These are phyloP conservation scores for Caracal caracal DNA, from an alignment of 2,113 vertebrate genomes.

Conservation along the genomic window DNA sequence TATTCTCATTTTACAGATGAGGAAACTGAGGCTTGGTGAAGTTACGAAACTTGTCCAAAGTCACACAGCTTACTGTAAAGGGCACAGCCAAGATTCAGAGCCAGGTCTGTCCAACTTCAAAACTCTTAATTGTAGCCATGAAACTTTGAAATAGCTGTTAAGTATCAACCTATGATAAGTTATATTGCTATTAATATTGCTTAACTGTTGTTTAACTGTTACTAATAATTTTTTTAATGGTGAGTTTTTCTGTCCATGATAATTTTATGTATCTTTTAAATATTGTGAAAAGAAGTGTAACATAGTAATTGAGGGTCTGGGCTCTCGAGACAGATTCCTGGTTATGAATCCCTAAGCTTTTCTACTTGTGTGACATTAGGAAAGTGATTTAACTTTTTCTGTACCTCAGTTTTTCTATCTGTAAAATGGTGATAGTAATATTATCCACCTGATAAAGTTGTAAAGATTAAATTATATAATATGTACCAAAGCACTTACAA, in stretches of 20 bases:
- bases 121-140: conserved; percentile 66
- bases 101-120: conserved; percentile 77
- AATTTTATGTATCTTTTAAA: conserved; percentile 58
- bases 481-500: not conserved
- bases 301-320: not conserved
- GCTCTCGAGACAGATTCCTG: conserved; percentile 12
- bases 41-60: conserved; percentile 78
- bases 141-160: conserved; percentile 61
- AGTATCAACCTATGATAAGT: conserved; percentile 50
- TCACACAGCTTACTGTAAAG: conserved; percentile 73
- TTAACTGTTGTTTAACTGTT: conserved; percentile 52
- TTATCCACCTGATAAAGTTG: not conserved
- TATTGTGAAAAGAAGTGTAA: conserved; percentile 39
- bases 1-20: conserved; percentile 81
- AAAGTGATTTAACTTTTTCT: conserved; percentile 52
- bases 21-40: conserved; percentile 79
- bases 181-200: conserved; percentile 40
- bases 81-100: conserved; percentile 74
- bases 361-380: conserved; percentile 54
- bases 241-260: conserved; percentile 39
- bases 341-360: not conserved
- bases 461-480: conserved; percentile 34
- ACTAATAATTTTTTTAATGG: conserved; percentile 23
- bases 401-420: conserved; percentile 54
- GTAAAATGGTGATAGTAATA: conserved; percentile 22